Base-by-base conservation (phyloP, 1,140 invertebrate species). In the Asbolus verrucosus region DNA sequence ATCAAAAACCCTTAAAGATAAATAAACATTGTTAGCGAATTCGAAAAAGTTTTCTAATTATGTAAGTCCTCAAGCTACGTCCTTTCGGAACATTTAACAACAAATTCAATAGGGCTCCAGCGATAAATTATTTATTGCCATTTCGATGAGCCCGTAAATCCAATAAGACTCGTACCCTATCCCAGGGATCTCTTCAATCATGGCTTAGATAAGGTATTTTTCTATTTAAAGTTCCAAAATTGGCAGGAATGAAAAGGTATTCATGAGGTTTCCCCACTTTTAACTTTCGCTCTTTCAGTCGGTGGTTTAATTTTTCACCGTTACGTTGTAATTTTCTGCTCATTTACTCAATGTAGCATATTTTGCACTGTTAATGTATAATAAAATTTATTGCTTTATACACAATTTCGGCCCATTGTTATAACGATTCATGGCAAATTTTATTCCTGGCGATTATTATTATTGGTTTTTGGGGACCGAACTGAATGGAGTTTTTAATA, bases 161-260 rank as follows among this genome's bases (percentile, higher is more conserved):
- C 19, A 54, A 54, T 27, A n/a, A 54, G 9, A 1, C 46, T 11
- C 6, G 33, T 11, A 14, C 21, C 46, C 46, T 24, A 27, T 24
- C 27, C 46, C 11, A 27, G 14, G 46, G 6, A 27, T 27, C 46
- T 27, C 27, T 54, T 30, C 46, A 54, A 54, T 54, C 46, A 30
- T n/a, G 16, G 6, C 5, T 36, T 11, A 54, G 46, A 24, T 54
- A 27, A 54, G 21, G 21, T 54, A 54, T 54, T 54, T 54, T 19
- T 6, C 46, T 54, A 54, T 54, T 54, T 54, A 54, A 54, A 54
- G 46, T 54, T 54, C 13, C 46, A 27, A 54, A 54, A 54, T 14
- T 27, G 46, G 21, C 46, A 11, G 6, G 46, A 54, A 54, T 54
- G 21, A 27, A 50, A 50, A 50, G 43, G 21, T 14, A 54, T 54